Evolutionary conservation across 35 echinoderm and acorn worm genomes (phyloP).

Genomic region (Hemicentrotus pulcherrimus): DNA sequence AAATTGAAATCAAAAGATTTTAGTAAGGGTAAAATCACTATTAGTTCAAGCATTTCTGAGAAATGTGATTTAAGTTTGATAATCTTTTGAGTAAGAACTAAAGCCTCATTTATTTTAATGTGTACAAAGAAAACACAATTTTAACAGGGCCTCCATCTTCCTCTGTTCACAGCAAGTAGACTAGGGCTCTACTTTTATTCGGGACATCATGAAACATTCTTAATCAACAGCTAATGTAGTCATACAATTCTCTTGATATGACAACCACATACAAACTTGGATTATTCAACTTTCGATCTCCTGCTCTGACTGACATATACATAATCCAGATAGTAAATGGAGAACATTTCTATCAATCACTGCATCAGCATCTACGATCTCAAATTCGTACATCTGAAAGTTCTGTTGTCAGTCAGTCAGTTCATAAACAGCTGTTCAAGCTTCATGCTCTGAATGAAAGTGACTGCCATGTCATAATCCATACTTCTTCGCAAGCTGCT

Average conservation of each 20-base stretch:
- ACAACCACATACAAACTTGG: not conserved
- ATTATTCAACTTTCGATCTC: not conserved
- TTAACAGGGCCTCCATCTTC: too few relatives aligned
- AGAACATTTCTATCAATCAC: not conserved
- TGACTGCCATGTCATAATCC: not conserved
- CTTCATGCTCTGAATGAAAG: not conserved
- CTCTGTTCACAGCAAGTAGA: too few relatives aligned
- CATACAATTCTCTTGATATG: not conserved
- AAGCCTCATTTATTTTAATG: too few relatives aligned
- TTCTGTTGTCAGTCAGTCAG: not conserved
- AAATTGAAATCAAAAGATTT: too few relatives aligned
- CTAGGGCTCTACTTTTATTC: too few relatives aligned
- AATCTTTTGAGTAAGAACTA: too few relatives aligned
- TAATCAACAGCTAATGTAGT: not conserved
- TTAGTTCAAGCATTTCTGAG: too few relatives aligned
- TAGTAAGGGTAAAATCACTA: too few relatives aligned
- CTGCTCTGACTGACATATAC: not conserved
- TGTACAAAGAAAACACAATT: too few relatives aligned
- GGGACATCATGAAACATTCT: too few relatives aligned
- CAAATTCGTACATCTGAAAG: not conserved
- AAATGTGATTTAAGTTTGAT: too few relatives aligned
- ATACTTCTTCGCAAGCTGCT: not conserved
- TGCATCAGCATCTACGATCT: not conserved
- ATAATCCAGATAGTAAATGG: not conserved
- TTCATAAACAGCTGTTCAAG: not conserved